phyloP scores from a whole-genome alignment of 1,140 invertebrate genomes.

The Dufourea novaeangliae region DNA sequence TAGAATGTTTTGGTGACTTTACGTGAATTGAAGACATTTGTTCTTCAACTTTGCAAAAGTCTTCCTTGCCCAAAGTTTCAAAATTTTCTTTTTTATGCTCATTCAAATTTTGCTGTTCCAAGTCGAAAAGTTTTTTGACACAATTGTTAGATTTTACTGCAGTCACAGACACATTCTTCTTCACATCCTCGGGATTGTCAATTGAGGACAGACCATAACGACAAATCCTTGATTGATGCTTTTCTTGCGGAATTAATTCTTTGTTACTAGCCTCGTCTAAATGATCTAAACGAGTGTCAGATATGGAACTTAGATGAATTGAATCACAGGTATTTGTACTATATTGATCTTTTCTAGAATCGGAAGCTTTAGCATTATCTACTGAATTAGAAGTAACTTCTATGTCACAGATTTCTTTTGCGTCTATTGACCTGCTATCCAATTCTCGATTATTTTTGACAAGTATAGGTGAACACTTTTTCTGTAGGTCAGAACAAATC shows the following conservation, averaged over 20 bases:
- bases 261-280: slow-evolving; percentile 34
- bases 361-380: slow-evolving; percentile 56
- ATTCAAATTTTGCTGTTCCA: slow-evolving; percentile 3
- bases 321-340: slow-evolving; percentile 69
- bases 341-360: slow-evolving; percentile 62
- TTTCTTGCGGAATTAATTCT: slow-evolving; percentile 38
- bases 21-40: slow-evolving; percentile 63
- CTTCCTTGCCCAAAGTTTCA: slow-evolving; percentile 14
- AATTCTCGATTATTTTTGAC: slow-evolving; percentile 20
- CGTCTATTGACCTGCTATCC: slow-evolving; percentile 39
- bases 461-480: slow-evolving; percentile 31
- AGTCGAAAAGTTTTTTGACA: slow-evolving; percentile 39
- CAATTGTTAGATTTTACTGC: slow-evolving; percentile 7
- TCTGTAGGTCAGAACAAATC: slow-evolving; percentile 16
- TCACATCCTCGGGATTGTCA: slow-evolving; percentile 20
- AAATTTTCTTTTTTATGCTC: slow-evolving; percentile 24
- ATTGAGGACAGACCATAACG: slow-evolving; percentile 32
- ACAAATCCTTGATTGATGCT: slow-evolving; percentile 27
- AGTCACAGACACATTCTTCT: background rate
- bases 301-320: slow-evolving; percentile 62
- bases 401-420: slow-evolving; percentile 55
- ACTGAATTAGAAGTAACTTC: slow-evolving; percentile 51
- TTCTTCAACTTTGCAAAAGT: slow-evolving; percentile 27
- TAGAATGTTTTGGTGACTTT: slow-evolving; percentile 64
- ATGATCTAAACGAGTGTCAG: slow-evolving; percentile 45